Evolutionary conservation across 2,888 invertebrate genomes (phyloP).

Genomic region (Zhuqinia jingwanae): DNA sequence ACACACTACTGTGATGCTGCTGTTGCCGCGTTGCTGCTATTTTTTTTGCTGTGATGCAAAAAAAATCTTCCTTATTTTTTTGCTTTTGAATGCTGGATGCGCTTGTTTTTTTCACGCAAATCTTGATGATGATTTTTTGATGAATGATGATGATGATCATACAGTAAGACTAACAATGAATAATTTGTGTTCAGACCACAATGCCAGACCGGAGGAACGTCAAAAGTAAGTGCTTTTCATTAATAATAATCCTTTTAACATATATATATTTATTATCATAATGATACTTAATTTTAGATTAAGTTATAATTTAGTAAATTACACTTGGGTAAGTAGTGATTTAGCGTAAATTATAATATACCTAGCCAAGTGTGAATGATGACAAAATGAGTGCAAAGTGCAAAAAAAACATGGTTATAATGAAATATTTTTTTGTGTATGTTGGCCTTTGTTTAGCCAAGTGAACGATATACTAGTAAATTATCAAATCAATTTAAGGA

Average conservation of each 20-base stretch:
- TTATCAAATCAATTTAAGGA: too few species aligned
- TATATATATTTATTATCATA: not conserved
- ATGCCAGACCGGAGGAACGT: conserved; percentile 86
- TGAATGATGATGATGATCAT: conserved; percentile 66
- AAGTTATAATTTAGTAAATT: not conserved
- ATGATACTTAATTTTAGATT: not conserved
- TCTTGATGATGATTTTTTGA: conserved; percentile 51
- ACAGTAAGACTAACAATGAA: conserved; percentile 79
- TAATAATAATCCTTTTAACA: conserved; percentile 4
- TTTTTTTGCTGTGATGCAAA: conserved; percentile 45
- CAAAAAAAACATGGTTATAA: not conserved
- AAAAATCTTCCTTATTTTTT: conserved; percentile 23
- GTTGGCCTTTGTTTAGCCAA: too few species aligned
- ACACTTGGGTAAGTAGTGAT: conserved; percentile 39
- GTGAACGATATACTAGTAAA: too few species aligned
- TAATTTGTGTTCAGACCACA: conserved; percentile 79
- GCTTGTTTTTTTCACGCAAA: conserved; percentile 52
- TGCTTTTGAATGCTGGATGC: conserved; percentile 50
- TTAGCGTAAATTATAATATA: too few species aligned
- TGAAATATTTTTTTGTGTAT: not conserved
- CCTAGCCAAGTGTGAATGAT: conserved; percentile 54
- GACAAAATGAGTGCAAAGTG: conserved; percentile 56
- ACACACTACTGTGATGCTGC: conserved; percentile 40
- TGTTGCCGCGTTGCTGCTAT: conserved; percentile 42
- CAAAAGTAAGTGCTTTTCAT: conserved; percentile 88